Base-by-base conservation (phyloP, 2,888 invertebrate genomes). In the Hetaerina titia region DNA sequence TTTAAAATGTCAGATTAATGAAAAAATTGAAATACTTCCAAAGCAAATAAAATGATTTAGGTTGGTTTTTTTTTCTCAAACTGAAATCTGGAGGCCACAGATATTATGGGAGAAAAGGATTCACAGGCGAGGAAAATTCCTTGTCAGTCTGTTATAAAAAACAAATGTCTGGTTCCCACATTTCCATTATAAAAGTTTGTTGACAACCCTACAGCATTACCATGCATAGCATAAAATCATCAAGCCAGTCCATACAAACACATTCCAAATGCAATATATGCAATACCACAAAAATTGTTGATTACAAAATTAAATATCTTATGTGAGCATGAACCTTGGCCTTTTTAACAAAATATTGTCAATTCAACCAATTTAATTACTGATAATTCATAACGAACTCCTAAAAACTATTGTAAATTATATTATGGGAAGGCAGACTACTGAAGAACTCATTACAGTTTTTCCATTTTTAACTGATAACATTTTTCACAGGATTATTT, bases 241-340 rank as follows among this genome's bases (percentile, higher is more conserved):
- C 69, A 69, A 92, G 69, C 69, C 69, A 92, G 56, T 92, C 69
- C 31, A 69, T 90, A 63, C 31, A 63, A 64, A 92, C 45, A 56
- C 56, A 92, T 92, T 92, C 31, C 69, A 74, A 69, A 69, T 92
- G 69, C 69, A 74, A 57, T 92, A 22, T 74, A 92, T 69, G 92
- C 74, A 92, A 92, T 57, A 74, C 92, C 92, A 92, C 69, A 89
- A 89, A 89, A 56, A 74, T 92, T 13, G 69, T 74, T 92, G 69
- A 69, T 74, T 92, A 92, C 69, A 92, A 92, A 92, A 92, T 92
- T 92, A 92, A 92, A 92, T 92, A 74, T 69, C 45, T 92, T 69
- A 92, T 56, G 69, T 92, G 92, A 92, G 92, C 92, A 69, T 92
- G 92, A 92, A 92, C 92, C 92, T 64, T 92, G 69, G 92, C 92